phyloP scores from a whole-genome alignment of 1,140 invertebrate genomes.

The Drosophila grimshawi region DNA sequence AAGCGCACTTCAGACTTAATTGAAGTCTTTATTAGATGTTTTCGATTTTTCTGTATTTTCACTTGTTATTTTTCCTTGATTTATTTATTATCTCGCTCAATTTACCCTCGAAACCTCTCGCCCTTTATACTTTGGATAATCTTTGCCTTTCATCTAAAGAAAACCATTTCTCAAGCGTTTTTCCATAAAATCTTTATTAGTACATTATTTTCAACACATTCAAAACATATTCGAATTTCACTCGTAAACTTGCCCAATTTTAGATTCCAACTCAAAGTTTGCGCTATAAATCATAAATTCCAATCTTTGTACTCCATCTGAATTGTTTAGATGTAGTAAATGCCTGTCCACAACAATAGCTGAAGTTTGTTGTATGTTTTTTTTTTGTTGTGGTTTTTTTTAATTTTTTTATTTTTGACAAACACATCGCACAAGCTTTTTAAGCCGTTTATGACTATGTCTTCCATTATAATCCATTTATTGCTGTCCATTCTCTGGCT shows the following conservation, averaged over 20 bases:
- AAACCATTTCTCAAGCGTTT: too few species aligned
- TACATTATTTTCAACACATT: background rate
- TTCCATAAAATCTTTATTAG: too few species aligned
- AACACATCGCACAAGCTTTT: constrained; percentile 6
- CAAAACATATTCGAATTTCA: background rate
- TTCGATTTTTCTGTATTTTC: too few species aligned
- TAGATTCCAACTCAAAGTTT: background rate
- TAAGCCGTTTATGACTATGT: constrained; percentile 14
- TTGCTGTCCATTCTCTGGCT: constrained; percentile 1
- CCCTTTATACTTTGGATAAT: too few species aligned
- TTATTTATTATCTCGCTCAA: too few species aligned
- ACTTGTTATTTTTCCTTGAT: too few species aligned
- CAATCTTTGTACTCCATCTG: background rate
- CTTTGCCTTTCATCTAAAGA: too few species aligned
- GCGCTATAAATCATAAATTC: background rate
- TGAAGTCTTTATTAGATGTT: too few species aligned
- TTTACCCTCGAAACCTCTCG: too few species aligned
- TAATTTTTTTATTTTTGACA: background rate
- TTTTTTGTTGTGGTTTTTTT: background rate
- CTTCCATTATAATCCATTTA: constrained; percentile 29
- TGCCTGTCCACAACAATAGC: background rate
- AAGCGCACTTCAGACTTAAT: too few species aligned
- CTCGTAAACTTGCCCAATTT: background rate
- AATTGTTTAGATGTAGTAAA: background rate
- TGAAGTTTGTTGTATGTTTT: background rate